These are phyloP conservation scores for Lordiphosa collinella DNA, from an alignment of 1,140 invertebrate genomes.

Conservation along the genomic window DNA sequence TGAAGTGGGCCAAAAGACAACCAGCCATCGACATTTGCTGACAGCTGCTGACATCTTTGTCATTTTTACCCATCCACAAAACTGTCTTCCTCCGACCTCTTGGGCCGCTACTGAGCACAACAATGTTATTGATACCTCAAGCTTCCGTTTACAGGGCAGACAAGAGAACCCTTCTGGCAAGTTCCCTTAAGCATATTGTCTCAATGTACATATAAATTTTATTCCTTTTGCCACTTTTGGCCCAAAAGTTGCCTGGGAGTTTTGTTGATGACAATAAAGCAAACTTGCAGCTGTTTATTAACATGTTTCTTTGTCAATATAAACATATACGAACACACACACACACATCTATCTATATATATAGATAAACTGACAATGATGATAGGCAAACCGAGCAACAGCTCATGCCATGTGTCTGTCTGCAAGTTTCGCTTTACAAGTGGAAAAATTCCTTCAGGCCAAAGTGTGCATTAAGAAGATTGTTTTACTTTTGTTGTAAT, in stretches of 20 bases:
- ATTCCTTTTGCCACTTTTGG: conserved; percentile 34
- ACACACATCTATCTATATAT: conserved; percentile 10
- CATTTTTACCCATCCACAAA: conserved; percentile 28
- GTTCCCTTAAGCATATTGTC: conserved; percentile 51
- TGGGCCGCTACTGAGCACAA: conserved; percentile 18
- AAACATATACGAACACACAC: conserved; percentile 9
- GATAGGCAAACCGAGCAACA: conserved; percentile 21
- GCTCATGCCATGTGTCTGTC: conserved; percentile 19
- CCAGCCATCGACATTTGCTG: conserved; percentile 23
- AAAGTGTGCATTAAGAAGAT: conserved; percentile 78
- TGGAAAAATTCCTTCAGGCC: conserved; percentile 77
- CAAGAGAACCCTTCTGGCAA: conserved; percentile 64
- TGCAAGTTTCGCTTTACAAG: conserved; percentile 67
- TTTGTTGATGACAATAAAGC: conserved; percentile 69
- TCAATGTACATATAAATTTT: conserved; percentile 31
- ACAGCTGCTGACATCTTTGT: conserved; percentile 47
- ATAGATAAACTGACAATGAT: conserved; percentile 46
- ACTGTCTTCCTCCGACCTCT: background rate
- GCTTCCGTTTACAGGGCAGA: conserved; percentile 38
- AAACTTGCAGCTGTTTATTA: conserved; percentile 76
- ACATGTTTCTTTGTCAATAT: conserved; percentile 73
- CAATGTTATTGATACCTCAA: conserved; percentile 75
- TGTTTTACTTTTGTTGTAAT: conserved; percentile 77
- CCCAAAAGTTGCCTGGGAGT: conserved; percentile 14
- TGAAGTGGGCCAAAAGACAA: conserved; percentile 5